Conservation (phyloP, 2,113 vertebrate species). For the Syngnathus floridae region DNA sequence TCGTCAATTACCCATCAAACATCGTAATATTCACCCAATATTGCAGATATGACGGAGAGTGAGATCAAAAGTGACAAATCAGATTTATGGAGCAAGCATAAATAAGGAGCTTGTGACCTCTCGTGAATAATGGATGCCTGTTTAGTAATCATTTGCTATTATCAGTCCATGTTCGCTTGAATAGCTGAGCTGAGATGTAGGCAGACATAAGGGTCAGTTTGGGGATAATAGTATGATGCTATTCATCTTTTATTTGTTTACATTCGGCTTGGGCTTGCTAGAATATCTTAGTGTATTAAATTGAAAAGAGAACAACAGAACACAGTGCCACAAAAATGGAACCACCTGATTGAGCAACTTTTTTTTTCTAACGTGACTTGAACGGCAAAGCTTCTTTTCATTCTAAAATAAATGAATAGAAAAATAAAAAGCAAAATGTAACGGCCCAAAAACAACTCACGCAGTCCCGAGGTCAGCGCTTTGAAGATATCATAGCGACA, state of each 20-base stretch:
- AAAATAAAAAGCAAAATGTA: conserved; percentile 18
- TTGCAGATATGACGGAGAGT: conserved; percentile 62
- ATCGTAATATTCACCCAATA: conserved; percentile 70
- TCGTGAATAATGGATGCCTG: conserved; percentile 75
- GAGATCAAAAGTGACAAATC: conserved; percentile 76
- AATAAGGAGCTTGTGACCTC: conserved; percentile 69
- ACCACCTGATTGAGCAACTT: background rate
- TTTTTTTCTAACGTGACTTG: conserved; percentile 2
- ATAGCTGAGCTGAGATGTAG: conserved; percentile 23
- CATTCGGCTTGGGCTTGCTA: background rate
- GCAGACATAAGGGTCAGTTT: background rate
- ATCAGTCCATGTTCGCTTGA: conserved; percentile 48
- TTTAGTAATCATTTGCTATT: conserved; percentile 75
- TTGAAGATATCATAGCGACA: conserved; percentile 42
- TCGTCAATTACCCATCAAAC: conserved; percentile 73
- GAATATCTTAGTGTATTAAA: conserved; percentile 12
- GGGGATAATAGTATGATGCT: background rate
- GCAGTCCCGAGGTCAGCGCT: conserved; percentile 43
- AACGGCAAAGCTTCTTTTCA: conserved; percentile 18
- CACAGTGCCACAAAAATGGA: conserved; percentile 9
- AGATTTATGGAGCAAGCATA: conserved; percentile 71
- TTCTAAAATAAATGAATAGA: conserved; percentile 23
- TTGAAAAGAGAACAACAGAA: conserved; percentile 3
- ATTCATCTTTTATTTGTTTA: background rate
- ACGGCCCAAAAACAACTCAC: conserved; percentile 36